phyloP scores from a whole-genome alignment of 2,888 invertebrate genomes.

The Osedax frankpressi region DNA sequence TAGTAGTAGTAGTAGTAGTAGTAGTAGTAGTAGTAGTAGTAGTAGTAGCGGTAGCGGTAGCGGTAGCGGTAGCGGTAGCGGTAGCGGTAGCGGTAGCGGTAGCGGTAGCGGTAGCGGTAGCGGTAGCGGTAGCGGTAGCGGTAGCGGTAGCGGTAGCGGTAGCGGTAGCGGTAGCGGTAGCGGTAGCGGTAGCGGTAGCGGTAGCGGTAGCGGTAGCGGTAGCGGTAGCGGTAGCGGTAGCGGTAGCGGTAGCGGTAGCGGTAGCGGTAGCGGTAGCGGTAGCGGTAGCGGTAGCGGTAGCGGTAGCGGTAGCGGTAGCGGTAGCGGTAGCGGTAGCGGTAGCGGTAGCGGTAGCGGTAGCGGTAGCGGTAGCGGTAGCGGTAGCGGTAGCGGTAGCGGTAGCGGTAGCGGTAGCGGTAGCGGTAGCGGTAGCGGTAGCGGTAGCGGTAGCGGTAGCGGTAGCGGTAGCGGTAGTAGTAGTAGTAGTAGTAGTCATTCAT shows the following conservation, averaged over 20 bases:
- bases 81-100: slow-evolving; percentile 4
- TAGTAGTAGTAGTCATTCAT: too few species aligned
- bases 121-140: background rate
- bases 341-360: slow-evolving; percentile 1
- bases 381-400: slow-evolving; percentile 9
- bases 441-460: background rate
- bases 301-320: slow-evolving; percentile 1
- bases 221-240: background rate
- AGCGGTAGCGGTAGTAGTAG: too few species aligned
- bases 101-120: background rate
- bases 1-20: slow-evolving; percentile 1
- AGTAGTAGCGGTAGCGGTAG: slow-evolving; percentile 6
- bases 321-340: background rate
- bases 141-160: background rate
- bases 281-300: slow-evolving; percentile 2
- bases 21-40: background rate
- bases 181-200: background rate
- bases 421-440: slow-evolving; percentile 1
- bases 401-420: slow-evolving; percentile 4
- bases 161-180: slow-evolving; percentile 8
- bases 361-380: slow-evolving; percentile 7
- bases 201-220: slow-evolving; percentile 3
- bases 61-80: background rate
- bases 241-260: background rate
- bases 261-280: background rate